Percentiles rank a stretch among this genome's conserved stretches.
Evolutionary conservation across 2,888 invertebrate species (phyloP).

Genomic region (Acholoe squamosa): DNA sequence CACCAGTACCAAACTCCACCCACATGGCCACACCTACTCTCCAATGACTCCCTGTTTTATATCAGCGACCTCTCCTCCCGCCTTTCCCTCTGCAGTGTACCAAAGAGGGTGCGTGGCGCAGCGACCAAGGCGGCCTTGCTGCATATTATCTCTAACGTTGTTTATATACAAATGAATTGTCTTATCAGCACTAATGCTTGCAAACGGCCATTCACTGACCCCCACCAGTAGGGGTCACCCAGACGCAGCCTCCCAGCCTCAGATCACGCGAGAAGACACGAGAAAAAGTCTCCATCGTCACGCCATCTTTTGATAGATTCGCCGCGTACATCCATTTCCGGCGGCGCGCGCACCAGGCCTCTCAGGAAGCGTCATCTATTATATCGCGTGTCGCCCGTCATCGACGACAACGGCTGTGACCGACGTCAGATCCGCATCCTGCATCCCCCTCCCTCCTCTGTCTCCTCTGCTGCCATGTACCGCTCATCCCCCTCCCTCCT

Average conservation of each 20-base stretch:
- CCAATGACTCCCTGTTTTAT: neutral
- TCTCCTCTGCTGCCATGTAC: neutral
- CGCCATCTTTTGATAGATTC: slow-evolving; percentile 56
- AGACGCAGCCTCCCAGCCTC: neutral
- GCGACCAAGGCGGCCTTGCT: neutral
- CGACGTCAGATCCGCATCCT: slow-evolving; percentile 13
- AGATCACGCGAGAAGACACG: slow-evolving; percentile 37
- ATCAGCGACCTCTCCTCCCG: neutral
- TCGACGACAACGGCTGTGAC: slow-evolving; percentile 8
- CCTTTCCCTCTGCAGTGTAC: neutral
- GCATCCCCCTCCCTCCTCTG: neutral
- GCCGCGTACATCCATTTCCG: slow-evolving; percentile 55
- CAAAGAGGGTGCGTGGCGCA: neutral
- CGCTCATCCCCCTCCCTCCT: neutral
- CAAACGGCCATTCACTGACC: slow-evolving; percentile 16
- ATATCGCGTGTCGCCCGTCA: slow-evolving; percentile 46
- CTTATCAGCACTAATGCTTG: slow-evolving; percentile 54
- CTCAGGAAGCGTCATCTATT: slow-evolving; percentile 53
- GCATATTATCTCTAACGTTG: slow-evolving; percentile 55
- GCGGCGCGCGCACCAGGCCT: slow-evolving; percentile 14
- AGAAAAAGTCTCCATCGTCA: slow-evolving; percentile 40
- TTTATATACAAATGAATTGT: slow-evolving; percentile 62
- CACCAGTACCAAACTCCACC: neutral
- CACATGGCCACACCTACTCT: neutral
- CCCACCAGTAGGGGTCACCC: slow-evolving; percentile 7